These are phyloP conservation scores for Xylocampa areola DNA, from an alignment of 2,888 invertebrate genomes.

Conservation along the genomic window DNA sequence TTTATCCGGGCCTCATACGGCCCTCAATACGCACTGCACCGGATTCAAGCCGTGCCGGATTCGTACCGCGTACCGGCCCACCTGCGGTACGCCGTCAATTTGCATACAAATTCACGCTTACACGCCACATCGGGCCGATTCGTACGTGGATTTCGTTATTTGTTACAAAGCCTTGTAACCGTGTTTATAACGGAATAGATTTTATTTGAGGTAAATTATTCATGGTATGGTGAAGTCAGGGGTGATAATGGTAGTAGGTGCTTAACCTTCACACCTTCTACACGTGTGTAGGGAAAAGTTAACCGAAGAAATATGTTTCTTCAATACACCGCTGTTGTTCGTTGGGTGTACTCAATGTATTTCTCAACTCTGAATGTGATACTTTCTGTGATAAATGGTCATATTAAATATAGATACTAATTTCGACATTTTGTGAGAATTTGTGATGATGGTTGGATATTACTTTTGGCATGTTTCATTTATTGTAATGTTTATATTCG, in stretches of 20 bases:
- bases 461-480: too few species aligned
- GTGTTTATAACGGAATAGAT: conserved; percentile 42
- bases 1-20: background rate
- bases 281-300: background rate
- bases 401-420: too few species aligned
- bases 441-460: too few species aligned
- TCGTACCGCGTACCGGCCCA: conserved; percentile 41
- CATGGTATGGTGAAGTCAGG: conserved; percentile 24
- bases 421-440: too few species aligned
- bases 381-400: too few species aligned
- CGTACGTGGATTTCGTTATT: conserved; percentile 62
- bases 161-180: conserved; percentile 46
- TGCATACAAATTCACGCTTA: conserved; percentile 67
- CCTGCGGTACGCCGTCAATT: conserved; percentile 61
- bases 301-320: background rate
- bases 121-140: conserved; percentile 48
- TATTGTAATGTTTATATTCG: too few species aligned
- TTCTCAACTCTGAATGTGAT: too few species aligned
- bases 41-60: conserved; percentile 8
- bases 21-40: conserved; percentile 5
- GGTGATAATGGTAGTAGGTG: conserved; percentile 6
- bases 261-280: too few species aligned
- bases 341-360: too few species aligned
- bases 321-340: too few species aligned
- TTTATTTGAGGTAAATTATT: conserved; percentile 55